Base-by-base conservation (phyloP, 2,888 invertebrate genomes). In the Muscina levida region DNA sequence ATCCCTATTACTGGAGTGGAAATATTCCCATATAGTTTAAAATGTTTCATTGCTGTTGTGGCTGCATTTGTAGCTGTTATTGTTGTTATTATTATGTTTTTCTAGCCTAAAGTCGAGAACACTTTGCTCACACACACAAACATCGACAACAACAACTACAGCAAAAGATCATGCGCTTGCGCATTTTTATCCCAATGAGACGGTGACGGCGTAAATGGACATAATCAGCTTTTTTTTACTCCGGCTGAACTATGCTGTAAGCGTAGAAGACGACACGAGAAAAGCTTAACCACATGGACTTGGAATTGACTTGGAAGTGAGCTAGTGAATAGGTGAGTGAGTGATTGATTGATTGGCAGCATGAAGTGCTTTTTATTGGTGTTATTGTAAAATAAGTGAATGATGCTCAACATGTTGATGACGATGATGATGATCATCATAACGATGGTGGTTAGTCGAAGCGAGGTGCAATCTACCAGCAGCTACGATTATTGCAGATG, bases 291-390 rank as follows among this genome's bases (percentile, higher is more conserved):
- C 57, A 57, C 57, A 11, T 31, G 13, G 31, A n/a, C 57, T 57
- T 24, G 1, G 17, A 31, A 57, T n/a, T 57, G 31, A 57, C 57
- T 31, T 2, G 31, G 51, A 51, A 44, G 68, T 73, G 46, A 72
- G 74, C 74, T 65, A 66, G 72, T 59, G 73, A 66, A 37, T 75
- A 57, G 70, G 68, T 46, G 67, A 66, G 84, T 86, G 83, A 82
- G 81, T 85, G 83, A 83, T 82, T 85, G 85, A 85, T 88, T 88
- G 88, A 88, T 88, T 87, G 88, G 89, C 89, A 87, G 87, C 88
- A 86, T 87, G 88, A 88, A 88, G 80, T 77, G 67, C 77, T 82
- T 72, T 74, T 74, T 70, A 67, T 79, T 84, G 84, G 82, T 83
- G 80, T 81, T 83, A 84, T 82, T 83, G 81, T 82, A 79, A 77